These are phyloP conservation scores for Hucho hucho DNA, from an alignment of 2,113 vertebrate genomes.

Conservation along the genomic window DNA sequence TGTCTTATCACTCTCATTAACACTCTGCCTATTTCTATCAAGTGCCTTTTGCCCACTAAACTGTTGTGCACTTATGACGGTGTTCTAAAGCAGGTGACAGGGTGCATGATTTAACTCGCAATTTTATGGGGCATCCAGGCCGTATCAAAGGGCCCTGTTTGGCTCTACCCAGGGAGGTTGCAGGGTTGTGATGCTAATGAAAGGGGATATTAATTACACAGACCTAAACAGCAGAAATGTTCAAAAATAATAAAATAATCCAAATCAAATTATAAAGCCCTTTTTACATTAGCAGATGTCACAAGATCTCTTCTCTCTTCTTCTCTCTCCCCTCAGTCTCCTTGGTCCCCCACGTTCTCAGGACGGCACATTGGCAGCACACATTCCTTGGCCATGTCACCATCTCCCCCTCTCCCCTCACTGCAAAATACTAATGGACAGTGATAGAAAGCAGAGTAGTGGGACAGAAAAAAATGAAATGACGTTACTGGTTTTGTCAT, in stretches of 20 bases:
- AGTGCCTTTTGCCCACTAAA: conserved; percentile 40
- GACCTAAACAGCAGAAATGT: neutral
- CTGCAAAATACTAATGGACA: conserved; percentile 59
- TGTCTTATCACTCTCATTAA: conserved; percentile 66
- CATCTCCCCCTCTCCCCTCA: conserved; percentile 6
- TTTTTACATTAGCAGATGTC: too few relatives aligned
- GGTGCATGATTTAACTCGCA: conserved; percentile 6
- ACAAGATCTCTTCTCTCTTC: neutral
- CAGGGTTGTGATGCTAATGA: conserved; percentile 13
- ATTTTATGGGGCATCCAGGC: neutral
- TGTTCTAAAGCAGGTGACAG: conserved; percentile 18
- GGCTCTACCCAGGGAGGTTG: conserved; percentile 13
- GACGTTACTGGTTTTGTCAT: conserved; percentile 59
- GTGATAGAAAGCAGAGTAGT: conserved; percentile 37
- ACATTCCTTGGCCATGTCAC: conserved; percentile 29
- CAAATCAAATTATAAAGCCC: neutral
- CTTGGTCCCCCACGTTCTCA: conserved; percentile 25
- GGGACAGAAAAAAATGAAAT: conserved; percentile 45
- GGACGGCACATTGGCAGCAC: conserved; percentile 37
- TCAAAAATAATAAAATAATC: neutral
- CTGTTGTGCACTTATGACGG: conserved; percentile 18
- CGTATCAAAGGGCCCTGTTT: conserved; percentile 1
- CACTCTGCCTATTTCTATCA: conserved; percentile 42
- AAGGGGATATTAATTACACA: conserved; percentile 1
- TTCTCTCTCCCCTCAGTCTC: conserved; percentile 3